Evolutionary conservation across 2,797 vertebrate species (phyloP), one percentile per base, ranked within the genome.

Genomic region (Brotula barbata): DNA sequence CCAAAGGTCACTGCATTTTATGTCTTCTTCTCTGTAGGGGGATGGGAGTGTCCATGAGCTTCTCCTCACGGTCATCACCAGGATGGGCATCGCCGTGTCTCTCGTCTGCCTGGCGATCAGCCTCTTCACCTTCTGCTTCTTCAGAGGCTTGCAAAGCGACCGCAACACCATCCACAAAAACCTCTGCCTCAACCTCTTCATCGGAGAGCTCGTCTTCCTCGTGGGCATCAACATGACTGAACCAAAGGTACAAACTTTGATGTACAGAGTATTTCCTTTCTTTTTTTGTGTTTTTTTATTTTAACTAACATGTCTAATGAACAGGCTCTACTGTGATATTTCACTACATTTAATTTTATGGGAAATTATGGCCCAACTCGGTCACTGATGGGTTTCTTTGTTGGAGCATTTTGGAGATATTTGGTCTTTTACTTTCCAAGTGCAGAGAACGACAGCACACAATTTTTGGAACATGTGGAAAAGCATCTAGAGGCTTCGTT

Each of bases 71-170:
- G 93, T 98, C 84, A 95, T 99, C 89, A 98, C 94, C 14, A 94
- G 95, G 79, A 95, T 98, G 90, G 97, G 97, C 57, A 95, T 98
- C 58, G 93, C 96, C 16, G 94, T 98, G 80, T 98, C 96, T 52
- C 94, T 99, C 1, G 93, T 99, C 81, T 98, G 97, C 86, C 92
- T 99, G 61, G 95, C 95, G 82, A 95, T 98, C 87, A 97, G 95
- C 91, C 95, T 98, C 90, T 96, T 98, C 89, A 99, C 96, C 73
- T 99, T 99, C 92, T 97, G 95, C 91, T 99, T 98, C 90, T 99
- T 99, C 93, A 92, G 93, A 44, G 96, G 96, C 20, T 92, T 99
- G 46, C 97, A 99, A 78, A 96, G 93, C n/a, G 97, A 99, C 89
- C 94, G 95, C 71, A 99, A 98, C 85, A 99, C 97, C 68, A 98